Evolutionary conservation across 1,140 invertebrate genomes (phyloP).

Genomic region (Leptinotarsa texana): DNA sequence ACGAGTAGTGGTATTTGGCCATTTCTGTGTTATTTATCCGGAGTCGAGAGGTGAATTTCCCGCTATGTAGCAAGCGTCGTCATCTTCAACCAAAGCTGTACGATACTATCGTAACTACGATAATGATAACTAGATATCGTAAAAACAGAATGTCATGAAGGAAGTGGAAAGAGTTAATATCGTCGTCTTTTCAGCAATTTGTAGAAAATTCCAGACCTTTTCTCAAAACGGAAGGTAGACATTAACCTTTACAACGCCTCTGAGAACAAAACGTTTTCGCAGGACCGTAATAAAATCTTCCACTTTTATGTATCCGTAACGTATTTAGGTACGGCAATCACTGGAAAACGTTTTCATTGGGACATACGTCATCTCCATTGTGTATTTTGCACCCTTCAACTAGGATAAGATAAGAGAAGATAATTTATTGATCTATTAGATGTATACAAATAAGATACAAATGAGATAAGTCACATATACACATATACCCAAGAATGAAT

Average conservation of each 20-base stretch:
- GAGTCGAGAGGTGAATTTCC: too few relatives aligned
- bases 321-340: slow-evolving; percentile 46
- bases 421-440: too few relatives aligned
- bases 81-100: neutral
- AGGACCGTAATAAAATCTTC: slow-evolving; percentile 49
- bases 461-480: too few relatives aligned
- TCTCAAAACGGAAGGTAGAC: slow-evolving; percentile 44
- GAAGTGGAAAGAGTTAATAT: slow-evolving; percentile 46
- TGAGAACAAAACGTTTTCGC: slow-evolving; percentile 43
- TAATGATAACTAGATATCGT: slow-evolving; percentile 20
- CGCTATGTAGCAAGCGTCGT: too few relatives aligned
- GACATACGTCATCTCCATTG: slow-evolving; percentile 12
- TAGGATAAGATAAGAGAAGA: neutral
- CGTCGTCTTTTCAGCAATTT: slow-evolving; percentile 49
- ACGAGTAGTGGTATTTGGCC: neutral
- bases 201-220: slow-evolving; percentile 44
- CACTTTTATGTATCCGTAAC: slow-evolving; percentile 50
- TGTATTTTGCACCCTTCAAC: neutral
- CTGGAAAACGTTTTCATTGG: slow-evolving; percentile 31
- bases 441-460: too few relatives aligned
- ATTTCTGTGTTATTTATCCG: neutral
- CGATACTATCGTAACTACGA: slow-evolving; percentile 6
- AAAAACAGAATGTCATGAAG: slow-evolving; percentile 31
- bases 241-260: slow-evolving; percentile 51
- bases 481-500: too few relatives aligned